Conservation (phyloP, 2,888 invertebrate genomes). For the Ceraclea dissimilis region DNA sequence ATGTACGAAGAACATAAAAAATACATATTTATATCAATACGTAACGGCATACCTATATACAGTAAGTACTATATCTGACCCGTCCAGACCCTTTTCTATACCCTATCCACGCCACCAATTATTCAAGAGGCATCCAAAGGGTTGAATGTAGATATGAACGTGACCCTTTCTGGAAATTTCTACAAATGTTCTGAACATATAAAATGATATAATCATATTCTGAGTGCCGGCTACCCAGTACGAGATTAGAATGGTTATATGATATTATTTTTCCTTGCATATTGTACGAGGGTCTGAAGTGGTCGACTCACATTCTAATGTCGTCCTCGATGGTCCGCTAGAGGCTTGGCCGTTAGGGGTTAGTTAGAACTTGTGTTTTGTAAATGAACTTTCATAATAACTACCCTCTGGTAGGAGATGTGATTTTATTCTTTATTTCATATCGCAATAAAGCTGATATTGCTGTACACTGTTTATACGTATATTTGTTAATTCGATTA, state of each 20-base stretch:
- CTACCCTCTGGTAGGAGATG: background rate
- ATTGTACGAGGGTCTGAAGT: constrained; percentile 8
- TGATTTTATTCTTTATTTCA: constrained; percentile 11
- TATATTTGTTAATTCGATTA: background rate
- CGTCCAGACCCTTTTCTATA: constrained; percentile 3
- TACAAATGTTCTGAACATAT: background rate
- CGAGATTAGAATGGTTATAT: constrained; percentile 15
- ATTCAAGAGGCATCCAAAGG: constrained; percentile 42
- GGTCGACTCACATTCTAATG: constrained; percentile 22
- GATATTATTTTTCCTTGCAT: constrained; percentile 10
- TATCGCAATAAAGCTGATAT: constrained; percentile 3
- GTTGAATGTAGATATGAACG: constrained; percentile 18
- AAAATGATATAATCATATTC: constrained; percentile 13
- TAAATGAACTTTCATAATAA: constrained; percentile 1
- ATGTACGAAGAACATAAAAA: background rate
- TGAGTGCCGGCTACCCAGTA: constrained; percentile 12
- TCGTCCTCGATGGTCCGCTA: constrained; percentile 16
- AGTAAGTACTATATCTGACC: background rate
- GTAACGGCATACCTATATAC: background rate
- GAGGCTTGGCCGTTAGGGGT: constrained; percentile 23
- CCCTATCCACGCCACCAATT: constrained; percentile 48
- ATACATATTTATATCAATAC: background rate
- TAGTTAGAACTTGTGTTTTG: constrained; percentile 15
- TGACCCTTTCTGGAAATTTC: constrained; percentile 6
- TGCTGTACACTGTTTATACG: constrained; percentile 1